Conservation (phyloP, 2,888 invertebrate species). For the Lasioglossum figueresi region DNA sequence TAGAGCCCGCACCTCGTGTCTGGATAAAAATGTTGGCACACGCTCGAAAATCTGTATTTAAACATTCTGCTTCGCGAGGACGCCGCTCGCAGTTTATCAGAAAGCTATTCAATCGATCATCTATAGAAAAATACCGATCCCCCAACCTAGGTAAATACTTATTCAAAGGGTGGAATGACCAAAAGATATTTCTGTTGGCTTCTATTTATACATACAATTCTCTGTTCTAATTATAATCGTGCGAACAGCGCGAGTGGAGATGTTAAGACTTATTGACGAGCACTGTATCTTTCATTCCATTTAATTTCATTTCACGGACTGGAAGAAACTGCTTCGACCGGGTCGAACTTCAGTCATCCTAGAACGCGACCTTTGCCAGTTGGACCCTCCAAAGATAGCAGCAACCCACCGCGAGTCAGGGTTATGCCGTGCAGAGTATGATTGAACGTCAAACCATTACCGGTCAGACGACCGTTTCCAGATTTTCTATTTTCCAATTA, state of each 20-base stretch:
- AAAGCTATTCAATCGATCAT: neutral
- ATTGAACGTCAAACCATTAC: too few species aligned
- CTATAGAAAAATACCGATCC: neutral
- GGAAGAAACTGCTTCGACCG: neutral
- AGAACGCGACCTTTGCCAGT: neutral
- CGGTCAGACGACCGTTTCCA: too few species aligned
- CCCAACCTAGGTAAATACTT: neutral
- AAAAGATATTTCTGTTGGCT: neutral
- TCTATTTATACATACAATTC: neutral
- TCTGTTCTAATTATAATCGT: neutral
- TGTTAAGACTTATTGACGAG: too few species aligned
- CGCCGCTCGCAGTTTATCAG: neutral
- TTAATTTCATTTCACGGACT: neutral
- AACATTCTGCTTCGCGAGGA: neutral
- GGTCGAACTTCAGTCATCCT: neutral
- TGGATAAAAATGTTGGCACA: neutral
- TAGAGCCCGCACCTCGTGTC: neutral
- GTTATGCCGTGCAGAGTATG: neutral
- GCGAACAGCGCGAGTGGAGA: neutral
- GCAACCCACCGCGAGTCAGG: conserved; percentile 1
- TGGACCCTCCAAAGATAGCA: conserved; percentile 23
- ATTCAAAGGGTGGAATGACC: neutral
- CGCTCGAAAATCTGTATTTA: neutral
- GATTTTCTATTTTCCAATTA: too few species aligned
- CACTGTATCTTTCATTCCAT: neutral